Base-by-base conservation (phyloP, 2,113 vertebrate species). In the Cebidichthys violaceus region DNA sequence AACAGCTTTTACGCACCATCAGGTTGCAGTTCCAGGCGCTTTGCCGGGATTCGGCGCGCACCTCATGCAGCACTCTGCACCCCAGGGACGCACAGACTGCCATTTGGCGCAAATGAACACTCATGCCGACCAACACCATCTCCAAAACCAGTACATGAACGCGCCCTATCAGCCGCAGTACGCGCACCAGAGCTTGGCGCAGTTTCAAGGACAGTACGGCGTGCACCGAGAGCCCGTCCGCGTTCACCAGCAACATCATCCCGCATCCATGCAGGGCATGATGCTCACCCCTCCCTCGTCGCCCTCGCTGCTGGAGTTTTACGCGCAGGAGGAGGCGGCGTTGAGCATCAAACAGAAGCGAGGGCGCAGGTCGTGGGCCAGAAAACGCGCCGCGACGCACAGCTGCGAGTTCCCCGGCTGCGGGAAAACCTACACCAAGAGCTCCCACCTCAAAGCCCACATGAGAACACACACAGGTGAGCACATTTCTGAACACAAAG, bases 341-440 rank as follows among this genome's bases (percentile, higher is more conserved):
- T 86, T 83, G 9, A 54, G 57, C 76, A 6, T 88, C 35, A 97
- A 97, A 81, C 96, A 96, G 60, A 96, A 97, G 88, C 92, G 97
- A 64, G 97, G 97, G 0, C 95, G 97, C 4, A 93, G 96, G 37
- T 94, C 97, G 1, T 98, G 97, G 96, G 95, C 96, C 10, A 93
- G 97, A 73, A 98, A 98, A 81, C 95, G 97, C 15, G 94, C 97
- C 0, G 97, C 97, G 31, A 97, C 97, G 70, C 97, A 98, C 95
- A 97, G 89, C 95, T 98, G 97, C 88, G 97, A 98, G 82, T 98
- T 96, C 83, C 96, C 96, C 1, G 96, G 96, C 37, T 98, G 97
- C 75, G 97, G 97, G 79, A 98, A 98, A 83, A 98, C 96, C 0
- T 98, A 98, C 93, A 98, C 97, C 8, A 98, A 98, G 91, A 97